Base-by-base conservation (phyloP, 1,140 invertebrate species). In the Forficula auricularia region DNA sequence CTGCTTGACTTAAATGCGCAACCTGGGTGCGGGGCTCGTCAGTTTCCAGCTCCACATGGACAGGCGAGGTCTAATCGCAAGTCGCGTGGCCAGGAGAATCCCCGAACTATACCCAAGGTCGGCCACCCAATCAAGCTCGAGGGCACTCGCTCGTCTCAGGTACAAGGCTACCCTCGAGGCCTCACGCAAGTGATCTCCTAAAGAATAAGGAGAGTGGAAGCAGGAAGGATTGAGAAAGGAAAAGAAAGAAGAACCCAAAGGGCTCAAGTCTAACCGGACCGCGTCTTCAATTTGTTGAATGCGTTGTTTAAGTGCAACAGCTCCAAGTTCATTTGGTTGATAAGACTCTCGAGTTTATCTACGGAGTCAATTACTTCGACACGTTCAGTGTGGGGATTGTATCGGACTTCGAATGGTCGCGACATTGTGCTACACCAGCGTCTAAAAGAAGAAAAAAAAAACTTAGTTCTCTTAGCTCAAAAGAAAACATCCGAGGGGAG, bases 351-450 rank as follows among this genome's bases (percentile, higher is more conserved):
- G 50, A 91, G 63, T 59, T 82, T 82, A 48, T 84, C 78, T 0
- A 89, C 82, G 19, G 79, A 79, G 62, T 91, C 85, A 18, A 98
- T 68, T 2, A 96, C 79, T 57, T 97, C 88, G 6, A 98, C 79
- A 15, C 79, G 75, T 59, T 95, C 85, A 10, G 94, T 98, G 65
- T 94, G 89, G 1, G 95, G 85, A 63, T 98, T 92, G 71, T 89
- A 98, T 39, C 88, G 75, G 19, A 98, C 87, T 64, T 92, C 87
- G 68, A 95, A 98, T 2, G 88, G 82, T 54, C 85, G 71, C 41
- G 77, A 79, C 78, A 88, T 85, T 52, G 72, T 77, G 13, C 75
- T 70, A 10, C 89, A 84, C 83, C 86, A 92, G 55, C 80, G 75
- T 59, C 87, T 73, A 52, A 12, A 50, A 38, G 32, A 37, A 44